Conservation (phyloP, 2,797 vertebrate species). For the Karalla daura region DNA sequence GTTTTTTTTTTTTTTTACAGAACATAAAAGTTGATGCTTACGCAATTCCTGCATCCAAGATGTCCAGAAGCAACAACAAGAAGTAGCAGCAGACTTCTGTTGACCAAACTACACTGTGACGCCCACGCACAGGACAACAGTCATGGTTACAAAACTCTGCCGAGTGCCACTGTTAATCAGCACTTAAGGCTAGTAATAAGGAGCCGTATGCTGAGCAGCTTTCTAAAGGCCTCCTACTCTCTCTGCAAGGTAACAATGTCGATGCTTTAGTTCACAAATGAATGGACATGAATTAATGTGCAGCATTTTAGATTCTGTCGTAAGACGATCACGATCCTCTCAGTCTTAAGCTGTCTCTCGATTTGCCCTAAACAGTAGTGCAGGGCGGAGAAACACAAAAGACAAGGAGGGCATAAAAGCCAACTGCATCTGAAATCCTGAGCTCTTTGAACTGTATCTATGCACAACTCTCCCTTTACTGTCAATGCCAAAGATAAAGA, state of each 20-base stretch:
- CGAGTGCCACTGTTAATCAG: neutral
- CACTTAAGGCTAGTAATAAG: neutral
- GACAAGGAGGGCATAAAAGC: conserved; percentile 5
- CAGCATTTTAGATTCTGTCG: conserved; percentile 4
- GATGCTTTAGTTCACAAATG: neutral
- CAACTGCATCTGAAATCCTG: conserved; percentile 4
- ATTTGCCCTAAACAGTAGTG: conserved; percentile 10
- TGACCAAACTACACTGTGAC: neutral
- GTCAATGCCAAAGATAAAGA: no score
- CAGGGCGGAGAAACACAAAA: conserved; percentile 9
- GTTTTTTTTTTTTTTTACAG: no score
- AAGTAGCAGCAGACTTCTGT: neutral
- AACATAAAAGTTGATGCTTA: conserved; percentile 1
- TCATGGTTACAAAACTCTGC: neutral
- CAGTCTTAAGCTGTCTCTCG: conserved; percentile 1
- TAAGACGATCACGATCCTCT: conserved; percentile 7
- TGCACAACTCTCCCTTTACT: no score
- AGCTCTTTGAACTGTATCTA: conserved; percentile 16
- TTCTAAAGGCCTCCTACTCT: neutral
- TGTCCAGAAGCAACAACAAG: conserved; percentile 11
- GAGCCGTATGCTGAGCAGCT: conserved; percentile 7
- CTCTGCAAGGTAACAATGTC: neutral
- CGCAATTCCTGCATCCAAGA: neutral
- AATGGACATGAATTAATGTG: conserved; percentile 8
- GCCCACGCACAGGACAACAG: neutral